Conservation (phyloP, 2,113 vertebrate genomes). For the Xenopus laevis region DNA sequence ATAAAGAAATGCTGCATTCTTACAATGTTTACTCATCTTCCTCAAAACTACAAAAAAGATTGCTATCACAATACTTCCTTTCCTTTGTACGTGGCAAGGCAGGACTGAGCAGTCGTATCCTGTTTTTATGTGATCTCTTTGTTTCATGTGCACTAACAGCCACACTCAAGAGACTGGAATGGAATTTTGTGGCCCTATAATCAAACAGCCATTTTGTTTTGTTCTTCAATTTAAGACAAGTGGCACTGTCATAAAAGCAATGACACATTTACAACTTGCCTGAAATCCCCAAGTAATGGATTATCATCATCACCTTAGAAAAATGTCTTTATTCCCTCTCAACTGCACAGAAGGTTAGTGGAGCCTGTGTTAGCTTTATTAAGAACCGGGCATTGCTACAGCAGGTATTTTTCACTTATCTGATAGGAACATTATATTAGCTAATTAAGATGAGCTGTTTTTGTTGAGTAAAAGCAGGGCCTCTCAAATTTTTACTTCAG, state of each 20-base stretch:
- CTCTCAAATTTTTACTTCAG: too few relatives aligned
- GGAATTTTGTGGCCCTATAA: conserved; percentile 54
- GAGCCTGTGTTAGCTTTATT: too few relatives aligned
- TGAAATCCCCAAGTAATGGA: conserved; percentile 48
- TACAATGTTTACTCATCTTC: background rate
- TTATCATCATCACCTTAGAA: conserved; percentile 44
- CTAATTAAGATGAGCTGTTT: too few relatives aligned
- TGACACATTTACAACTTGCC: conserved; percentile 51
- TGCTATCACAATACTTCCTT: conserved; percentile 41
- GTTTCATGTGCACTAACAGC: conserved; percentile 60
- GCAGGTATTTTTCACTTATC: too few relatives aligned
- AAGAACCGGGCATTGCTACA: too few relatives aligned
- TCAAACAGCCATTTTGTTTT: conserved; percentile 56
- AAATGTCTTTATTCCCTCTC: conserved; percentile 8
- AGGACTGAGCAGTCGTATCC: conserved; percentile 50
- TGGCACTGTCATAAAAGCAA: conserved; percentile 53
- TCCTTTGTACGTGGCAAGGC: conserved; percentile 46
- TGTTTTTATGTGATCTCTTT: conserved; percentile 62
- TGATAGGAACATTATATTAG: too few relatives aligned
- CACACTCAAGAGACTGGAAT: conserved; percentile 57
- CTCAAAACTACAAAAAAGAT: conserved; percentile 38
- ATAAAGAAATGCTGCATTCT: conserved; percentile 9
- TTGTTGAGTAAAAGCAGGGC: too few relatives aligned
- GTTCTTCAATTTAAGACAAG: conserved; percentile 48
- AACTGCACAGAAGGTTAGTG: background rate